These are phyloP conservation scores for Carduelis carduelis DNA, from an alignment of 2,797 vertebrate species.

Conservation along the genomic window DNA sequence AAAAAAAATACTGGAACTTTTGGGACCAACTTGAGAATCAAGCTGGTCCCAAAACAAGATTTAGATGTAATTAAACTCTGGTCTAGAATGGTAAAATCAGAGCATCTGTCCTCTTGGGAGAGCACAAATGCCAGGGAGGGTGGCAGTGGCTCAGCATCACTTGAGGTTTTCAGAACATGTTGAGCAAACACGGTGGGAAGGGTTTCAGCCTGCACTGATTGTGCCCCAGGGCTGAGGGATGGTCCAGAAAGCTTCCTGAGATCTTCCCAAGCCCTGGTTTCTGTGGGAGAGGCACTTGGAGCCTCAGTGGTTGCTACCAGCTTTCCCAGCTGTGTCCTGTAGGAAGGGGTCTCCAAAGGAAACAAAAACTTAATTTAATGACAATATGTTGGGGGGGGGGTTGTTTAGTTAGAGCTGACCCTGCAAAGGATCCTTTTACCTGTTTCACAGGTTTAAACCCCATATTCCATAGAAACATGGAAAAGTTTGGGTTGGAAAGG, in stretches of 20 bases:
- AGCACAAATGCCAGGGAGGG: neutral
- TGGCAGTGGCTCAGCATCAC: neutral
- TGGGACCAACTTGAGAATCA: neutral
- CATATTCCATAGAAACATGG: neutral
- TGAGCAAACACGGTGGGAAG: neutral
- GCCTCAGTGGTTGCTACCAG: neutral
- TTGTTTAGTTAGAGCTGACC: neutral
- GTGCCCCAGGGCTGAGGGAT: neutral
- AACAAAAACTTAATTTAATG: neutral
- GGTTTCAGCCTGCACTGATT: neutral
- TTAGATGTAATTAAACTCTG: neutral
- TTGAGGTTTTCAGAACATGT: neutral
- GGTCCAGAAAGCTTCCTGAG: neutral
- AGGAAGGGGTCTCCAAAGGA: neutral
- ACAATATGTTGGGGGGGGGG: neutral
- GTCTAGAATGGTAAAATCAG: neutral
- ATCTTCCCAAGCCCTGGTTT: neutral
- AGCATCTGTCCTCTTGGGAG: neutral
- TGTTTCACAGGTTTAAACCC: neutral
- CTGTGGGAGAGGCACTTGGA: neutral
- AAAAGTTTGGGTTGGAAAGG: neutral
- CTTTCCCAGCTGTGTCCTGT: fast-evolving
- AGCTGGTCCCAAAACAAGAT: neutral
- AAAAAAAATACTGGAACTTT: fast-evolving
- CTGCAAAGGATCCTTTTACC: neutral